A percentile compares a stretch with the other conserved stretches of the same genome.
Evolutionary conservation across 2,888 invertebrate species (phyloP).

Genomic region (Andrena haemorrhoa): DNA sequence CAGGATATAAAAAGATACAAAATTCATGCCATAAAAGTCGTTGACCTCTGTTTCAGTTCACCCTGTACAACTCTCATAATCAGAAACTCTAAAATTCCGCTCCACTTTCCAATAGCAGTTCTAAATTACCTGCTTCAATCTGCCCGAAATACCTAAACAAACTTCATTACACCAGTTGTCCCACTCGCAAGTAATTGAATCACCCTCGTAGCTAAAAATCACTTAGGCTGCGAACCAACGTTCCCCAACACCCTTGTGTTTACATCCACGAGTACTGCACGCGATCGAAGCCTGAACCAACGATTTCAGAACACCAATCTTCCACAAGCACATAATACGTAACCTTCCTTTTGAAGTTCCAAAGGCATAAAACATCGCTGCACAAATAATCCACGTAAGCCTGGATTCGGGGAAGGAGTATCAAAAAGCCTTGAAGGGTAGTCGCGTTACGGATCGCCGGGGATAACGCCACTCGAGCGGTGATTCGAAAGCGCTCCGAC

Average conservation of each 20-base stretch:
- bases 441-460: slow-evolving; percentile 34
- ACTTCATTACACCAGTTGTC: background rate
- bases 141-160: background rate
- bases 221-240: background rate
- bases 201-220: too few relatives aligned
- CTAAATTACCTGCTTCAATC: background rate
- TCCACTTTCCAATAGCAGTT: too few relatives aligned
- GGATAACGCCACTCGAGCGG: slow-evolving; percentile 32
- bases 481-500: slow-evolving; percentile 33
- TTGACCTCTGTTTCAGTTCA: too few relatives aligned
- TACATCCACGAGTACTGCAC: too few relatives aligned
- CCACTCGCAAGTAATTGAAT: too few relatives aligned
- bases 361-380: background rate
- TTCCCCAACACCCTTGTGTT: too few relatives aligned
- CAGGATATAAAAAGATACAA: too few relatives aligned
- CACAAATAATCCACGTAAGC: slow-evolving; percentile 16
- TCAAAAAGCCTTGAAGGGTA: slow-evolving; percentile 31
- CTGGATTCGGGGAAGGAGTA: slow-evolving; percentile 4
- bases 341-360: background rate
- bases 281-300: too few relatives aligned
- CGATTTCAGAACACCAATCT: background rate
- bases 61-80: too few relatives aligned
- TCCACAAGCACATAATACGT: background rate
- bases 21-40: background rate
- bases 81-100: too few relatives aligned